These are phyloP conservation scores for Peucedramus taeniatus DNA, from an alignment of 2,113 vertebrate genomes.

Conservation along the genomic window DNA sequence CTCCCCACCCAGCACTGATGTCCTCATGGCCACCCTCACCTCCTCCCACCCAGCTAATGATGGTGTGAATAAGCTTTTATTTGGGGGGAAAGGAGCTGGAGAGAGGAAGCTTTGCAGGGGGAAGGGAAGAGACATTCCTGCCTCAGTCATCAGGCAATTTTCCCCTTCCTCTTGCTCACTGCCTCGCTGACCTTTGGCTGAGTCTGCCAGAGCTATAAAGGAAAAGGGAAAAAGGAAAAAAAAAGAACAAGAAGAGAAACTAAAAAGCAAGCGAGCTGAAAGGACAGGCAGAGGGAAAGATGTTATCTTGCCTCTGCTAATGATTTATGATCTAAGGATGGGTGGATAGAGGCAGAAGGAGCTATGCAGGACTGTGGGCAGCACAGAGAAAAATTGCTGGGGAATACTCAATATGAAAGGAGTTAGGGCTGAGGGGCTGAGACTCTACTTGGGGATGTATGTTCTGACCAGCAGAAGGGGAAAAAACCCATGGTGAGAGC, in stretches of 20 bases:
- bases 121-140: slow-evolving; percentile 25
- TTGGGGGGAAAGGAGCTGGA: neutral
- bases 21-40: neutral
- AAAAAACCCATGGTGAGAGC: rapidly evolving
- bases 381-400: neutral
- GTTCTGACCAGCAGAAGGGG: neutral
- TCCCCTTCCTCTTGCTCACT: slow-evolving; percentile 36
- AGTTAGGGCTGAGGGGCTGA: neutral
- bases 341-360: neutral
- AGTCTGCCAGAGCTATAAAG: neutral
- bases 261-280: neutral
- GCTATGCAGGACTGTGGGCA: neutral
- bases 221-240: neutral
- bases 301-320: neutral
- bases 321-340: neutral
- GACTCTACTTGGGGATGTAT: rapidly evolving
- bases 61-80: neutral
- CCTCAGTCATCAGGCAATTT: neutral
- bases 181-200: slow-evolving; percentile 4
- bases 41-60: neutral
- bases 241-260: neutral
- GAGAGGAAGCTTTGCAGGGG: neutral
- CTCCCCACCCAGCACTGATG: neutral
- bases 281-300: neutral
- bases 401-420: neutral